These are phyloP conservation scores for Drosophila setosimentum DNA, from an alignment of 2,888 invertebrate species.

Conservation along the genomic window DNA sequence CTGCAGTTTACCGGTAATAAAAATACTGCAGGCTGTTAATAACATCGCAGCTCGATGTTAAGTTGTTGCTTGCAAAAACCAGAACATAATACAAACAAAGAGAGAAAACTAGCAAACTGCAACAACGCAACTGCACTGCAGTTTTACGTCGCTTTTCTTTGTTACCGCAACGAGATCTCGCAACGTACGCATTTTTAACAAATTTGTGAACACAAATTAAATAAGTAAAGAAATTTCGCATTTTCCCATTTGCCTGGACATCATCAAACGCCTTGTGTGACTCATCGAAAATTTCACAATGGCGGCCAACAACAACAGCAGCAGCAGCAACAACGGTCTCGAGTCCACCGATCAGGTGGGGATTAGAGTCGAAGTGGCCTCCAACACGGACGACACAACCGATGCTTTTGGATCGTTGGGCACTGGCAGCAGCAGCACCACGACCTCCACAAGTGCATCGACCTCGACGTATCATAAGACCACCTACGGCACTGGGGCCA, in stretches of 20 bases:
- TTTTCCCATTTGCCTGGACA: conserved; percentile 13
- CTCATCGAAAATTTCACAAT: conserved; percentile 65
- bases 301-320: conserved; percentile 51
- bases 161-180: conserved; percentile 35
- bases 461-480: conserved; percentile 44
- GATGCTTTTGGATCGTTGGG: conserved; percentile 80
- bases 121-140: conserved; percentile 35
- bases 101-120: conserved; percentile 33
- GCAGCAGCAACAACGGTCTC: conserved; percentile 38
- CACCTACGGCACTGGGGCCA: conserved; percentile 69
- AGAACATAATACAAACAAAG: conserved; percentile 50
- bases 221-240: not conserved
- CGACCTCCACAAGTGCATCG: conserved; percentile 13
- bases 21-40: conserved; percentile 30
- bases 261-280: conserved; percentile 47
- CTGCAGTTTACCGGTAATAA: conserved; percentile 8
- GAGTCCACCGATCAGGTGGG: conserved; percentile 77
- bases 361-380: conserved; percentile 59
- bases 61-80: conserved; percentile 5
- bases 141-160: conserved; percentile 48
- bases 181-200: not conserved
- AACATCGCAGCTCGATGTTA: conserved; percentile 24
- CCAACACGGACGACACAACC: conserved; percentile 74
- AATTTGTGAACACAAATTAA: not conserved
- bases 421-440: conserved; percentile 22